phyloP scores from a whole-genome alignment of 2,888 invertebrate genomes.

The Spialia ferax region DNA sequence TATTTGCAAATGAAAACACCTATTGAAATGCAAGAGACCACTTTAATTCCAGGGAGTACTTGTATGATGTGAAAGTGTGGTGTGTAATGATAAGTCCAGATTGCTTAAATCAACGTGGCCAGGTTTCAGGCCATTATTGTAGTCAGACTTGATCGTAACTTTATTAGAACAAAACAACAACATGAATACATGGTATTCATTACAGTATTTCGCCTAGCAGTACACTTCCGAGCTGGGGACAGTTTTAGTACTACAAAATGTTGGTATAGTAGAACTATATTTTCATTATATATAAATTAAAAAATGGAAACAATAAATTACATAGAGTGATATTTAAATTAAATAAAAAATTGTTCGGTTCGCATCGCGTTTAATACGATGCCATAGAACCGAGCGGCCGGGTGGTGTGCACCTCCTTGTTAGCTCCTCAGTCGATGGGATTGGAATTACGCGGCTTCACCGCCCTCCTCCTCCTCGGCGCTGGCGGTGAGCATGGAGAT shows the following conservation, averaged over 20 bases:
- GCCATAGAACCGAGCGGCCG: constrained; percentile 66
- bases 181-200: constrained; percentile 80
- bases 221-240: constrained; percentile 51
- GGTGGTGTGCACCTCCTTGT: constrained; percentile 49
- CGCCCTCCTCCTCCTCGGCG: constrained; percentile 93
- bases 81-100: constrained; percentile 70
- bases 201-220: constrained; percentile 47
- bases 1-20: constrained; percentile 24
- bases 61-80: constrained; percentile 42
- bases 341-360: constrained; percentile 72
- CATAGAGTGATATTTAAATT: constrained; percentile 74
- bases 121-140: constrained; percentile 61
- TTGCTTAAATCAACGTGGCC: constrained; percentile 66
- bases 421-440: constrained; percentile 50
- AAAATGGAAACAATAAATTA: constrained; percentile 86
- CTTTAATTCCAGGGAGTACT: constrained; percentile 24
- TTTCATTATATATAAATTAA: constrained; percentile 84
- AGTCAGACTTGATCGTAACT: constrained; percentile 75
- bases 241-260: constrained; percentile 64
- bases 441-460: constrained; percentile 76
- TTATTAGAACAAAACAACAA: constrained; percentile 69
- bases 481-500: constrained; percentile 96
- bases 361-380: constrained; percentile 67
- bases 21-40: constrained; percentile 31
- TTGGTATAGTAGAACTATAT: constrained; percentile 84